Percentiles rank a stretch among this genome's conserved stretches.
phyloP scores from a whole-genome alignment of 2,113 vertebrate species.

The Stigmatopora nigra region DNA sequence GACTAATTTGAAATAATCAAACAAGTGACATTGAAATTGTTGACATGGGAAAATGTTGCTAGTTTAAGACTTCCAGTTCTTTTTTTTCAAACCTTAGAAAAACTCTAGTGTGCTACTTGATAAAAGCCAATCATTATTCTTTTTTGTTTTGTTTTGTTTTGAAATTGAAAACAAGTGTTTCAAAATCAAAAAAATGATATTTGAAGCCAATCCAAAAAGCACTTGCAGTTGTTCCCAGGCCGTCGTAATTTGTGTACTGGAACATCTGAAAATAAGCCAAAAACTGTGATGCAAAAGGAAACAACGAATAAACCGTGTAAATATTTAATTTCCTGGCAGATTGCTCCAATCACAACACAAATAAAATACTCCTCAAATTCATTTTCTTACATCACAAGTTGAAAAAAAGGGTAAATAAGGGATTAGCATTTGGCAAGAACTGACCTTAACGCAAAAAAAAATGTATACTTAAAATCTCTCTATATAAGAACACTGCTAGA shows the following conservation, averaged over 20 bases:
- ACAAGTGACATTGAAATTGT: conserved; percentile 13
- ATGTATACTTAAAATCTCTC: not conserved
- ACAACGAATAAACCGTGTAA: not conserved
- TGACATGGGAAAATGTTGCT: conserved; percentile 9
- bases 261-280: not conserved
- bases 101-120: too few relatives aligned
- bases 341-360: not conserved
- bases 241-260: not conserved
- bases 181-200: not conserved
- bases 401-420: not conserved
- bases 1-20: not conserved
- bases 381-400: not conserved
- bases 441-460: not conserved
- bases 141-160: not conserved
- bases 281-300: not conserved
- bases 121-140: not conserved
- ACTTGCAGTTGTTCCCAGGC: not conserved
- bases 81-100: too few relatives aligned
- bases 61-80: conserved; percentile 6
- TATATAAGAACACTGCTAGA: not conserved
- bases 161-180: not conserved
- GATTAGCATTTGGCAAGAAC: not conserved
- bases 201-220: not conserved
- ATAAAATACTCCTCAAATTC: not conserved
- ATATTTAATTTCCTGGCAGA: conserved; percentile 1